Base-by-base conservation (phyloP, 2,888 invertebrate genomes). In the Rhaphigaster nebulosa region DNA sequence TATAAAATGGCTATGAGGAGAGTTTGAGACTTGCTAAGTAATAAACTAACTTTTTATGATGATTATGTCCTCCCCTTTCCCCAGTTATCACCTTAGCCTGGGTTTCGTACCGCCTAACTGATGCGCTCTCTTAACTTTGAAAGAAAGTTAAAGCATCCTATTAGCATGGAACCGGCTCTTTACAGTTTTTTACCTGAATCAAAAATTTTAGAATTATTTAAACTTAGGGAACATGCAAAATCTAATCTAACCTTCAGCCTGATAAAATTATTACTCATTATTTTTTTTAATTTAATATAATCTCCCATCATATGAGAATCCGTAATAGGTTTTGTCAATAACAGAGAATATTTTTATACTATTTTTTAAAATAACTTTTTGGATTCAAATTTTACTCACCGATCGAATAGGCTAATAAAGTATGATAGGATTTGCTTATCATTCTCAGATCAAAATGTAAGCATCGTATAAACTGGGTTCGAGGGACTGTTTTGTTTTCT, bases 1-100 rank as follows among this genome's bases (percentile, higher is more conserved):
- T 76, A 76, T 76, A 76, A 76, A 76, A 76, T 76, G 70, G 70
- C 1, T 70, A 76, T 38, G 38, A 76, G 70, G 70, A 38, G 70
- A 76, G 70, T 76, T 38, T 76, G 5, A 65, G 29, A 29, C 65
- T 65, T 65, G 13, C 15, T 65, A 29, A 38, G 70, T 76, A 76
- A 76, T 34, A 38, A 76, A 38, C 70, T 76, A 76, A 76, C 70
- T 76, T 76, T 76, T 76, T 76, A 76, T 76, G 70, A 76, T 76
- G 34, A 76, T 76, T 38, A 76, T 76, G 70, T 76, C 34, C 34
- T 12, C 65, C 29, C 29, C 29, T 15, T 10, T 8, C 38, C 29
- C 20, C 20, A 76, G 70, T 76, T 76, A 76, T 76, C 70, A 76
- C 70, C 70, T 76, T 4, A 15, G 5, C 5, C 29, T 15, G 12